These are phyloP conservation scores for Heteropelma amictum DNA, from an alignment of 2,888 invertebrate species.

Conservation along the genomic window DNA sequence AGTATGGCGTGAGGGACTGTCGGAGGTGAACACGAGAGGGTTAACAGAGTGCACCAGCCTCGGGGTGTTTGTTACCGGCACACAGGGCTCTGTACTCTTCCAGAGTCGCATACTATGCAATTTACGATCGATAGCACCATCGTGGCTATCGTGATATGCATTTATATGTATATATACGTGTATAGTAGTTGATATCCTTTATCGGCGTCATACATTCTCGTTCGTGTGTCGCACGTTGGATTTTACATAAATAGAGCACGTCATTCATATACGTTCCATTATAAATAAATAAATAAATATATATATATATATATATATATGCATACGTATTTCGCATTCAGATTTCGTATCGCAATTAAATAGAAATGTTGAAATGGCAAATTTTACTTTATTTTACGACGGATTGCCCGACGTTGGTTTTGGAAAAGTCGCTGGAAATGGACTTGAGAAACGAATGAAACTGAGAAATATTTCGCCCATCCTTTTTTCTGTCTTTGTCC, in stretches of 20 bases:
- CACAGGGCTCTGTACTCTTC: constrained; percentile 21
- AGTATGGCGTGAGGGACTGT: background rate
- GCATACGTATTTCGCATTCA: background rate
- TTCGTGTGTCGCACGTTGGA: constrained; percentile 23
- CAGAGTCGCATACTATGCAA: constrained; percentile 13
- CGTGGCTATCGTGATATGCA: constrained; percentile 18
- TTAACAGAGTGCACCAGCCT: constrained; percentile 46
- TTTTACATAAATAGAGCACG: background rate
- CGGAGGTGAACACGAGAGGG: constrained; percentile 40
- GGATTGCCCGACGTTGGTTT: background rate
- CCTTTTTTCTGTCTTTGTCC: constrained; percentile 1
- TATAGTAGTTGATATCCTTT: constrained; percentile 15
- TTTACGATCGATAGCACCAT: constrained; percentile 44
- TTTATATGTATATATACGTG: background rate
- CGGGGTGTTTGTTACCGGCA: constrained; percentile 41
- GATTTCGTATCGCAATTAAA: constrained; percentile 11
- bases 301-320: too few relatives aligned
- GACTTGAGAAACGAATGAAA: background rate
- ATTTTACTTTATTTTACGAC: background rate
- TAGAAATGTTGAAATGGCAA: background rate
- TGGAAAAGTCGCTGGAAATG: constrained; percentile 1
- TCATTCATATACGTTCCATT: too few relatives aligned
- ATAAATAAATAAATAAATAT: background rate
- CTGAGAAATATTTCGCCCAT: background rate
- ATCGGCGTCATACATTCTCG: constrained; percentile 34